A percentile compares a stretch with the other conserved stretches of the same genome.
phyloP scores from a whole-genome alignment of 1,140 invertebrate genomes.

The Macrostomum lignano region DNA sequence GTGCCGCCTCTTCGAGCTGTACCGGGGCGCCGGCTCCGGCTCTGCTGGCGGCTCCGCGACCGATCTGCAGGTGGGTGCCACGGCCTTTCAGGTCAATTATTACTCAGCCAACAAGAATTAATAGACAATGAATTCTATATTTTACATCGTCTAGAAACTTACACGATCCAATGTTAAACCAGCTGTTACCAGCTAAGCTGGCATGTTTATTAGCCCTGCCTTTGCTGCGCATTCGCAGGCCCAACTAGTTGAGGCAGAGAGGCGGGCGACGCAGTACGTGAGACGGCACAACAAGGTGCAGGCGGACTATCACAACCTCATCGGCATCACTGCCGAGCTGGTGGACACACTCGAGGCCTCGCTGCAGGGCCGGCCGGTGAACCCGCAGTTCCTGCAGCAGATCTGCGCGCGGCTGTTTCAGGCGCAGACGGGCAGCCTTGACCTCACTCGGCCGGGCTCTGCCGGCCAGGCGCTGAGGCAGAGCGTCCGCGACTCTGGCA shows the following conservation, averaged over 20 bases:
- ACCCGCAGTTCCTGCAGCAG: conserved; percentile 21
- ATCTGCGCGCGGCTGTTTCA: conserved; percentile 20
- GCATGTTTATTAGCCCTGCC: too few species aligned
- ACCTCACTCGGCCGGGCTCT: conserved; percentile 23
- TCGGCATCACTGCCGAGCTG: conserved; percentile 33
- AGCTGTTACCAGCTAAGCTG: too few species aligned
- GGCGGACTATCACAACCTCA: conserved; percentile 31
- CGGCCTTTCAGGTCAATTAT: not conserved
- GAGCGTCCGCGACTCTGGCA: too few species aligned
- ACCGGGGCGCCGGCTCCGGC: too few species aligned
- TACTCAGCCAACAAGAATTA: too few species aligned
- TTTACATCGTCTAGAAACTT: too few species aligned
- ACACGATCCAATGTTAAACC: too few species aligned
- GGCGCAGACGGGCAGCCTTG: conserved; percentile 11
- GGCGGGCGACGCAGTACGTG: conserved; percentile 6
- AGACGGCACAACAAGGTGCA: conserved; percentile 10
- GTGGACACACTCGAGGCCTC: conserved; percentile 34
- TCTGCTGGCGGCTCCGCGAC: conserved; percentile 8
- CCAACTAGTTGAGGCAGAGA: conserved; percentile 6
- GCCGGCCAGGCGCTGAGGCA: conserved; percentile 19
- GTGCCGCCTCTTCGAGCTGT: conserved; percentile 20
- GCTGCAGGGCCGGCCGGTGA: conserved; percentile 33
- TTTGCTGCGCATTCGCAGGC: not conserved
- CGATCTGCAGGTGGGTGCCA: not conserved
- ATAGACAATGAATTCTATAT: too few species aligned